Conservation (phyloP, 2,797 vertebrate species). For the Epinephelus malabaricus region DNA sequence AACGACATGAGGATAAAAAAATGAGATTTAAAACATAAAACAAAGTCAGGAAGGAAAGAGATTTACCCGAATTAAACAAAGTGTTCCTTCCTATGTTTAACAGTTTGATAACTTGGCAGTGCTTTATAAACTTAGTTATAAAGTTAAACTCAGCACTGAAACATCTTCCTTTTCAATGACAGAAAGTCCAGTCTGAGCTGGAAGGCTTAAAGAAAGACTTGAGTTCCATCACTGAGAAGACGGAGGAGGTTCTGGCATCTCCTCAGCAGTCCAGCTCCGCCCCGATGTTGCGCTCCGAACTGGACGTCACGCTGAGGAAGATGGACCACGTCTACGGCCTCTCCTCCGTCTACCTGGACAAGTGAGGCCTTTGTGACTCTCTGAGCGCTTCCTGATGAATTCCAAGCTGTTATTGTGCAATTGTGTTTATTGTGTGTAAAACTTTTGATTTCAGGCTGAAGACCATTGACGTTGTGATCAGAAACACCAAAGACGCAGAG, state of each 20-base stretch:
- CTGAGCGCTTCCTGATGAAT: accelerated
- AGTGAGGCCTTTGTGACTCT: slow-evolving; percentile 79
- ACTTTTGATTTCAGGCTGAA: slow-evolving; percentile 88
- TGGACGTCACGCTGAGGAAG: slow-evolving; percentile 92
- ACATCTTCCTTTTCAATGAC: not conserved
- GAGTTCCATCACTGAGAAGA: slow-evolving; percentile 85
- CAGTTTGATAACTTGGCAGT: not conserved
- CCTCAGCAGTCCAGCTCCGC: slow-evolving; percentile 85
- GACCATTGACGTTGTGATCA: slow-evolving; percentile 93
- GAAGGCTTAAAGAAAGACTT: slow-evolving; percentile 92
- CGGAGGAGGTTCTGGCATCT: slow-evolving; percentile 88
- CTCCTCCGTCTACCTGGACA: slow-evolving; percentile 95
- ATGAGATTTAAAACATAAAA: not conserved
- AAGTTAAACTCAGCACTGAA: not conserved
- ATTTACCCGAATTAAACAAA: not conserved
- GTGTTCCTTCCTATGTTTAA: not conserved
- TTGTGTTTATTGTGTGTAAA: not conserved
- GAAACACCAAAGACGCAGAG: slow-evolving; percentile 91
- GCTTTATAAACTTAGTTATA: not conserved
- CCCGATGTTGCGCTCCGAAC: slow-evolving; percentile 90
- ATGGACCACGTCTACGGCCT: slow-evolving; percentile 94
- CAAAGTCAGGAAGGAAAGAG: not conserved
- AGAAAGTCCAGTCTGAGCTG: slow-evolving; percentile 93
- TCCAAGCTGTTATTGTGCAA: not conserved
- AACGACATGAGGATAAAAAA: not conserved